phyloP scores from a whole-genome alignment of 2,113 vertebrate genomes.

The Ciconia maguari region DNA sequence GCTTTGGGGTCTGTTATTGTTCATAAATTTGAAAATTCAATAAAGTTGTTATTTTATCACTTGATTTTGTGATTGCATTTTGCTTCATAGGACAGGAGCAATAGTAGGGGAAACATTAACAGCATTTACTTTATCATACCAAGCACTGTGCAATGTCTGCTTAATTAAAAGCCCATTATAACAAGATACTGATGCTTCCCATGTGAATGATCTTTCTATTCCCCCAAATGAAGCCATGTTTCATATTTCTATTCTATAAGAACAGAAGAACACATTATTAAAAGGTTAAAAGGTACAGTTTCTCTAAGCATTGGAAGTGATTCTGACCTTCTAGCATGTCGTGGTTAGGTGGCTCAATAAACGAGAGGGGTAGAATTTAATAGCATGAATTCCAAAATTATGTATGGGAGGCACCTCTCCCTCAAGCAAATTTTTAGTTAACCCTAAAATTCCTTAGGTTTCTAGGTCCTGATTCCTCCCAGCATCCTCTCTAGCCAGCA shows the following conservation, averaged over 20 bases:
- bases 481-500: neutral
- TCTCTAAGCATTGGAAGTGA: neutral
- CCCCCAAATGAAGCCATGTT: conserved; percentile 7
- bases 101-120: neutral
- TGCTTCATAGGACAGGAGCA: neutral
- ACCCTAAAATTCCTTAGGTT: neutral
- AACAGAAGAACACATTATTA: neutral
- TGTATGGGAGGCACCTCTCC: neutral
- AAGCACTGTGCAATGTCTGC: neutral
- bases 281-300: neutral
- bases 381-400: neutral
- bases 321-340: neutral
- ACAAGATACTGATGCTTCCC: conserved; percentile 39
- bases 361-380: neutral
- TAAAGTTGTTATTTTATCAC: neutral
- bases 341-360: neutral
- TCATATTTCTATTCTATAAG: neutral
- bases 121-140: conserved; percentile 13
- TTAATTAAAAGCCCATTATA: conserved; percentile 58
- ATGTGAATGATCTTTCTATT: conserved; percentile 3
- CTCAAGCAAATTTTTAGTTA: neutral
- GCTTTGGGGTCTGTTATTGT: conserved; percentile 1
- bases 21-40: conserved; percentile 5
- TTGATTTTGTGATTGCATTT: neutral
- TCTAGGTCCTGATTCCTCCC: neutral